Conservation (phyloP, 2,888 invertebrate genomes). For the Hyposoter dolosus region DNA sequence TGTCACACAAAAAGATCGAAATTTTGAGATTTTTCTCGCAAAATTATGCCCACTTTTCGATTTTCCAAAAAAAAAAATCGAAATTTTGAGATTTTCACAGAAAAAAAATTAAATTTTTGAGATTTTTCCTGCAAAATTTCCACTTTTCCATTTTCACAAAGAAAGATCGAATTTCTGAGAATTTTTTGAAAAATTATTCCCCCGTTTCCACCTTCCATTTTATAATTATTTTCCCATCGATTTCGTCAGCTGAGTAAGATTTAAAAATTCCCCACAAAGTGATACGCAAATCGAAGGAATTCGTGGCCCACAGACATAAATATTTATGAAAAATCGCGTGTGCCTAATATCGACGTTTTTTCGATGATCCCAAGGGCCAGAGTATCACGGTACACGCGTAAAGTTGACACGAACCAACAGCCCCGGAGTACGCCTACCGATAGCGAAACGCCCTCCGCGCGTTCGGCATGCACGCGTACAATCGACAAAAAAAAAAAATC, state of each 20-base stretch:
- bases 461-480: no score
- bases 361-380: constrained; percentile 48
- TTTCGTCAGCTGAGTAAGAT: background rate
- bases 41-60: no score
- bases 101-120: background rate
- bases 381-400: background rate
- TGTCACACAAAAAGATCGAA: background rate
- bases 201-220: background rate
- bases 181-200: no score
- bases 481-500: background rate
- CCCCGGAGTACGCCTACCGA: constrained; percentile 32
- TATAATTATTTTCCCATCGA: background rate
- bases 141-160: background rate
- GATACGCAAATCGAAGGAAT: background rate
- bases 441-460: background rate
- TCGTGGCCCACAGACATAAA: background rate
- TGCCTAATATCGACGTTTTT: constrained; percentile 21
- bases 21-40: background rate
- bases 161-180: background rate
- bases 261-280: background rate
- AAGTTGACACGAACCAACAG: constrained; percentile 8
- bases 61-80: background rate
- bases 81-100: background rate
- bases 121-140: background rate
- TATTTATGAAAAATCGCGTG: constrained; percentile 32